A percentile compares a stretch with the other conserved stretches of the same genome.
Conservation (phyloP, 2,113 vertebrate species). For the Felis chaus region DNA sequence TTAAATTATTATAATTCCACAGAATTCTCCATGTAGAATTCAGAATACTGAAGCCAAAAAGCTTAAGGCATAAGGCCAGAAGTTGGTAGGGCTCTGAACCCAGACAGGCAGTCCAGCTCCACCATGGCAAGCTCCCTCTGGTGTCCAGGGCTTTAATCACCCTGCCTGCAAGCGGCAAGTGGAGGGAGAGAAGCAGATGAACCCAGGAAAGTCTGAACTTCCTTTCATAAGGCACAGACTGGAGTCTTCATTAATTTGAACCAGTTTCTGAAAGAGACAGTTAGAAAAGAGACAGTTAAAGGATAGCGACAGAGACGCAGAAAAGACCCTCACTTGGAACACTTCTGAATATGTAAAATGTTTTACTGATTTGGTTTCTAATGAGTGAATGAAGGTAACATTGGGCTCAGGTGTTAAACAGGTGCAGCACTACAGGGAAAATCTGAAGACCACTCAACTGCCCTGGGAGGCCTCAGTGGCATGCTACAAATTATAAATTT, state of each 20-base stretch:
- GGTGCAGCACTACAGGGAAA: neutral
- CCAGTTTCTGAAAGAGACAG: neutral
- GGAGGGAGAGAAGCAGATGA: neutral
- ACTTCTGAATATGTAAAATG: neutral
- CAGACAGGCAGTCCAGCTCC: rapidly evolving
- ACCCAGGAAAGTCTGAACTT: neutral
- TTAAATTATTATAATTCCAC: neutral
- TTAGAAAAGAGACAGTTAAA: neutral
- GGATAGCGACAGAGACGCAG: neutral
- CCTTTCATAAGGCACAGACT: neutral
- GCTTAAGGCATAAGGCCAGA: neutral
- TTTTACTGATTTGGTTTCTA: neutral
- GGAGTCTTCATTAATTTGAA: neutral
- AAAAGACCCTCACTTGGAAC: neutral
- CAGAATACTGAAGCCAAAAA: neutral
- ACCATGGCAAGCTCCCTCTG: neutral
- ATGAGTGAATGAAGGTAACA: neutral
- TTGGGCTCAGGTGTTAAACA: neutral
- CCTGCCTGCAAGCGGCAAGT: neutral
- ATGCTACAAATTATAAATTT: neutral
- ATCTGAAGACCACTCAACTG: neutral
- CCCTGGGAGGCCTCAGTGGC: too few relatives aligned
- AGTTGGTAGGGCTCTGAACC: rapidly evolving
- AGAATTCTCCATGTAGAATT: neutral
- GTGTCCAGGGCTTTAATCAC: rapidly evolving